phyloP scores from a whole-genome alignment of 92 coral and sea anemone species.

The Pocillopora grandis region DNA sequence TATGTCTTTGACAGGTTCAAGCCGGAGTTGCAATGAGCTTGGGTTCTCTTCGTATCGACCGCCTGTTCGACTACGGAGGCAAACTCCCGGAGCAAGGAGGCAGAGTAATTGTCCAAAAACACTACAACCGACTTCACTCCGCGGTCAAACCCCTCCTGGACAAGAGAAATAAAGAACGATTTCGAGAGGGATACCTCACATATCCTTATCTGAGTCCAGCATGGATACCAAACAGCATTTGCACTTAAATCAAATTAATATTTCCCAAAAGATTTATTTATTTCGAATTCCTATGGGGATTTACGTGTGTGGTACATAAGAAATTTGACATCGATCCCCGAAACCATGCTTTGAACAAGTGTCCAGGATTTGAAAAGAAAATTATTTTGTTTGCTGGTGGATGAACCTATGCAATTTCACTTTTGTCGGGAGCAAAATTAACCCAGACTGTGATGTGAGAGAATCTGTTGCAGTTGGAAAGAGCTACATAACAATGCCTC shows the following conservation, averaged over 20 bases:
- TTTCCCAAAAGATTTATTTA: background rate
- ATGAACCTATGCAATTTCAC: background rate
- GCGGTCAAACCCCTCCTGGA: constrained; percentile 77
- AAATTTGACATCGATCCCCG: too few species aligned
- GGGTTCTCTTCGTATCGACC: constrained; percentile 90
- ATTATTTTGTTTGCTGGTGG: background rate
- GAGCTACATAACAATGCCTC: too few species aligned
- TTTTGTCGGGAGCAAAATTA: too few species aligned
- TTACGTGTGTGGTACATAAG: background rate
- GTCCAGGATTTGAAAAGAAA: background rate
- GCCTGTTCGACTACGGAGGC: constrained; percentile 83
- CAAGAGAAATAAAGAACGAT: constrained; percentile 59
- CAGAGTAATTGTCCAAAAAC: constrained; percentile 61
- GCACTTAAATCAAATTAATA: constrained; percentile 12
- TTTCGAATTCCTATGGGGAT: background rate
- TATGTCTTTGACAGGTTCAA: constrained; percentile 60
- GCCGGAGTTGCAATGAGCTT: constrained; percentile 94
- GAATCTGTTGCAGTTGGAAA: too few species aligned
- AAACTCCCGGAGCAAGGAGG: constrained; percentile 63
- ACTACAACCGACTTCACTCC: constrained; percentile 60
- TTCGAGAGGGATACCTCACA: constrained; percentile 86
- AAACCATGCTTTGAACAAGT: background rate
- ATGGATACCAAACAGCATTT: constrained; percentile 93
- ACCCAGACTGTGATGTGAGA: too few species aligned
- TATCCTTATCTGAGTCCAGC: constrained; percentile 96